These are phyloP conservation scores for Omphaloscelis lunosa DNA, from an alignment of 2,888 invertebrate species.

Conservation along the genomic window DNA sequence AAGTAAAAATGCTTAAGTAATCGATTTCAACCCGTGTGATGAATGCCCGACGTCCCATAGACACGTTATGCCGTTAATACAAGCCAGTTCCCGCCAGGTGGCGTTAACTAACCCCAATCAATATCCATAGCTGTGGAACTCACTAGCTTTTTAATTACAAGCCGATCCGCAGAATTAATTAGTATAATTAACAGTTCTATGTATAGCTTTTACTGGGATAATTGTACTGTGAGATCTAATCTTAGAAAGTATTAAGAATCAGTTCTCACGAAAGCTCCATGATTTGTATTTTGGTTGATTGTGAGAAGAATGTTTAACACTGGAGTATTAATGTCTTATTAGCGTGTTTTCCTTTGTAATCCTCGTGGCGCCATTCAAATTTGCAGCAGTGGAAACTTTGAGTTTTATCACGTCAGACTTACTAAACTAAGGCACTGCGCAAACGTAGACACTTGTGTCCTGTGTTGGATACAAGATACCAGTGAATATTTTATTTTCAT, in stretches of 20 bases:
- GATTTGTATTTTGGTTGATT: constrained; percentile 25
- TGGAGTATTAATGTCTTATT: constrained; percentile 46
- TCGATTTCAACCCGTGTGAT: constrained; percentile 47
- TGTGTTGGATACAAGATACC: no score
- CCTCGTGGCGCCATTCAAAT: constrained; percentile 11
- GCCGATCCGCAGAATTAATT: constrained; percentile 53
- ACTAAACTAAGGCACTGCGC: no score
- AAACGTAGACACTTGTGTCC: no score
- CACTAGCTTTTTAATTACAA: constrained; percentile 59
- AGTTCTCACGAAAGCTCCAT: constrained; percentile 32
- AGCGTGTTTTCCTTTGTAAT: constrained; percentile 42
- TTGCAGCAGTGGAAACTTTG: constrained; percentile 16
- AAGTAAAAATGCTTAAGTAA: constrained; percentile 41
- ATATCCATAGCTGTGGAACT: constrained; percentile 48
- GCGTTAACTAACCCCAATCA: constrained; percentile 50
- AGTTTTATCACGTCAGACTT: constrained; percentile 5
- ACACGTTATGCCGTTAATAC: constrained; percentile 30
- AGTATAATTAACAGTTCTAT: constrained; percentile 51
- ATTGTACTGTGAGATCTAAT: constrained; percentile 45
- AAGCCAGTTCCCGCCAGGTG: constrained; percentile 43
- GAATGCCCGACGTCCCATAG: constrained; percentile 34
- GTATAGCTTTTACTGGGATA: constrained; percentile 30
- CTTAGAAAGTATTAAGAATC: constrained; percentile 36
- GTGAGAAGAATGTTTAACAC: constrained; percentile 48
- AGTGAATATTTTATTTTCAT: no score